Conservation (phyloP, 2,797 vertebrate species). For the Bovichtus variegatus region DNA sequence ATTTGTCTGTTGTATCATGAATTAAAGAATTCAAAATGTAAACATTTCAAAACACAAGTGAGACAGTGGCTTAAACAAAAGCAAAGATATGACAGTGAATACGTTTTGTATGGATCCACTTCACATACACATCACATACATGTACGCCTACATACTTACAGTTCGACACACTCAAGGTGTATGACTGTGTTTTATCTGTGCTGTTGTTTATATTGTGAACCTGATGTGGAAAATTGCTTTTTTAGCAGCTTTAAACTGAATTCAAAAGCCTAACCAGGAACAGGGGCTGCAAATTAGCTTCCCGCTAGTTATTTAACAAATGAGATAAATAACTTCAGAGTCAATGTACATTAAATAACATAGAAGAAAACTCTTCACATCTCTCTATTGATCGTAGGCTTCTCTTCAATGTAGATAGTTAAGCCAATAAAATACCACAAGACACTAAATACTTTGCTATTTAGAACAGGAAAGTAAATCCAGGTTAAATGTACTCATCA, state of each 20-base stretch:
- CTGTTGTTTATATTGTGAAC: not conserved
- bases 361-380: conserved; percentile 10
- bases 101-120: not conserved
- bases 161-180: not conserved
- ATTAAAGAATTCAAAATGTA: not conserved
- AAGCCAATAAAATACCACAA: conserved; percentile 20
- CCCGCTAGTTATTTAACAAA: not conserved
- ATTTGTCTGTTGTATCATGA: not conserved
- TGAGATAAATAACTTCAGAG: conserved; percentile 9
- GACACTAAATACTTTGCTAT: conserved; percentile 30
- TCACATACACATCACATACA: not conserved
- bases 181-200: no score
- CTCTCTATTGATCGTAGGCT: conserved; percentile 52
- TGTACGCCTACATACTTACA: not conserved
- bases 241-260: not conserved
- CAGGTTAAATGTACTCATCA: conserved; percentile 53
- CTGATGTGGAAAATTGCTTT: not conserved
- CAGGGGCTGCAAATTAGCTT: not conserved
- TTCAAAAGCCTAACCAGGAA: not conserved
- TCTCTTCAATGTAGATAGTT: conserved; percentile 21
- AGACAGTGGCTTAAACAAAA: conserved; percentile 2
- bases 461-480: conserved; percentile 27
- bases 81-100: not conserved
- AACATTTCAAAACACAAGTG: not conserved
- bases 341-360: not conserved